phyloP scores from a whole-genome alignment of 2,888 invertebrate species.

The Subacronicta megacephala region DNA sequence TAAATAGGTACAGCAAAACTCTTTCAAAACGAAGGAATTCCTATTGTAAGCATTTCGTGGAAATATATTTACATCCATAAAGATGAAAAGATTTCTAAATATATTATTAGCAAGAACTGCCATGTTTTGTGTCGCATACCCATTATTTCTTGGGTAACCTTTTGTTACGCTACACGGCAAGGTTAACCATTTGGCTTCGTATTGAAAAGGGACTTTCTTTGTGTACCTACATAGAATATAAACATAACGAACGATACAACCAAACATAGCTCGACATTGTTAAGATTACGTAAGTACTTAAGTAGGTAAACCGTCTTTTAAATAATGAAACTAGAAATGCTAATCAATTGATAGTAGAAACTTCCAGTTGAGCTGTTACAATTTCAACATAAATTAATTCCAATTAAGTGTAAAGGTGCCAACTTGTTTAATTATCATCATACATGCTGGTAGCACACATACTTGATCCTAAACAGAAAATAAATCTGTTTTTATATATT shows the following conservation, averaged over 20 bases:
- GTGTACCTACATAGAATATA: constrained; percentile 8
- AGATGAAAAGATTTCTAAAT: constrained; percentile 27
- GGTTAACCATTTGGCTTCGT: constrained; percentile 34
- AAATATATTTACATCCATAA: constrained; percentile 14
- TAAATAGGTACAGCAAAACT: no score
- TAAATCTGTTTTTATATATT: constrained; percentile 71
- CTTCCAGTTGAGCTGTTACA: constrained; percentile 36
- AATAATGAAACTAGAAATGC: constrained; percentile 27
- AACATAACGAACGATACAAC: constrained; percentile 2
- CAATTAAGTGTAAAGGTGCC: constrained; percentile 35
- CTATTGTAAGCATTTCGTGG: constrained; percentile 4
- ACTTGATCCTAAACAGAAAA: constrained; percentile 47
- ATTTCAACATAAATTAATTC: constrained; percentile 48
- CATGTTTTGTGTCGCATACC: constrained; percentile 27
- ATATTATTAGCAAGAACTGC: constrained; percentile 33
- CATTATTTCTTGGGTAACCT: constrained; percentile 37
- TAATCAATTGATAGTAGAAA: constrained; percentile 23
- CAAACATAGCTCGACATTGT: constrained; percentile 16
- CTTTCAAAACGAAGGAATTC: no score
- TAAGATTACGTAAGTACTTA: constrained; percentile 2
- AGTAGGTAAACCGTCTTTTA: constrained; percentile 19
- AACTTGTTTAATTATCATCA: constrained; percentile 40
- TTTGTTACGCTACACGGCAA: constrained; percentile 37
- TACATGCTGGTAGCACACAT: constrained; percentile 42
- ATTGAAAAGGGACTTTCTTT: constrained; percentile 29